Evolutionary conservation across 2,797 vertebrate genomes (phyloP), one percentile per base, ranked within the genome.

Genomic region (Rhynchotus rufescens): DNA sequence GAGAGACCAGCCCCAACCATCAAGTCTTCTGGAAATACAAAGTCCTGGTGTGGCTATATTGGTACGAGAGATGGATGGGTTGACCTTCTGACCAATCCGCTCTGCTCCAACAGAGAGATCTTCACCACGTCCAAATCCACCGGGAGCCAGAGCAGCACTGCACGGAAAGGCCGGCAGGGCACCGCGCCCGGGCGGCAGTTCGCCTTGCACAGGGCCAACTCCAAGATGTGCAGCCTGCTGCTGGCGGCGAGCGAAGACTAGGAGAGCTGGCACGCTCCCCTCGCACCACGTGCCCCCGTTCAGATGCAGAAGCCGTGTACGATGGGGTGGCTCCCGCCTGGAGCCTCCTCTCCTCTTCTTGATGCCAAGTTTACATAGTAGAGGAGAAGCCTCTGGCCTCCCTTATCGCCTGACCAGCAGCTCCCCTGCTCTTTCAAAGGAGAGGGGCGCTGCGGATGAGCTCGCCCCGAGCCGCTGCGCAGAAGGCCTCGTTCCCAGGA

Each of bases 141-240:
- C 1, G 73, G 86, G 54, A 95, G 76, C 44, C 57, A 60, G 66
- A 85, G 64, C 61, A 92, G 71, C 73, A 88, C 69, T 0, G 1
- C 76, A 25, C 82, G 74, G 47, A 97, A 90, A 65, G 85, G 94
- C 79, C 93, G 93, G 57, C 57, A 15, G 5, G 82, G 87, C 45
- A 64, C 20, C 1, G 0, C 93, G 56, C 81, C 96, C 0, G 96
- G 89, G 4, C 74, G 42, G 77, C 95, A 97, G 40, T 44, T 97
- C 15, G 92, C 95, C 34, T 82, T 98, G 84, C 95, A 97, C 64
- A 32, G 1, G 16, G 81, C 88, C 66, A 98, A 98, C 80, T 97
- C 97, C 14, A 80, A 79, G 65, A 85, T 96, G 91, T 98, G 97
- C 93, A 96, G 44, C 38, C 66, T 88, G 78, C 66, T 97, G 84